Conservation (phyloP, 2,797 vertebrate species). For the Onychomys torridus region DNA sequence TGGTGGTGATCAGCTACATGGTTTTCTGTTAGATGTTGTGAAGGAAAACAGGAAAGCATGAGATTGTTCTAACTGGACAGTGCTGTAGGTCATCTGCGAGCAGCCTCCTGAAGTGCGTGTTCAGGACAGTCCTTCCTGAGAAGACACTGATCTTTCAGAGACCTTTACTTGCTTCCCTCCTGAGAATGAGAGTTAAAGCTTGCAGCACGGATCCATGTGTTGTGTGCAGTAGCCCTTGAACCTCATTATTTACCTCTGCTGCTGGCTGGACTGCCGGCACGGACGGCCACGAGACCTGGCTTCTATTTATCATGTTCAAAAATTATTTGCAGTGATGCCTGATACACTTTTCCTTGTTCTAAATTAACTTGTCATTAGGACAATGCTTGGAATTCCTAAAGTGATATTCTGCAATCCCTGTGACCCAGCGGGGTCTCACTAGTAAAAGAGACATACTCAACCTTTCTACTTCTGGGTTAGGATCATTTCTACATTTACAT, state of each 20-base stretch:
- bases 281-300: not conserved
- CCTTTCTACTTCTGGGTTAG: not conserved
- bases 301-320: not conserved
- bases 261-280: not conserved
- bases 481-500: not conserved
- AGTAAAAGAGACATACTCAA: not conserved
- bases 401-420: too few species aligned
- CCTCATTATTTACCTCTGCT: not conserved
- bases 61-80: not conserved
- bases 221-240: not conserved
- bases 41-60: not conserved
- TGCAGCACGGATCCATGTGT: slow-evolving; percentile 14
- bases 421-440: not conserved
- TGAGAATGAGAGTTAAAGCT: not conserved
- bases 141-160: slow-evolving; percentile 31
- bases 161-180: not conserved
- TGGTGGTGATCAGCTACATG: not conserved
- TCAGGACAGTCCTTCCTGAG: not conserved
- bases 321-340: not conserved
- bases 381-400: not conserved
- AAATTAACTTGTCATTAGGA: not conserved
- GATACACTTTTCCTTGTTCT: not conserved
- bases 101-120: not conserved
- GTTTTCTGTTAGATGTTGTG: not conserved
- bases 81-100: not conserved